Evolutionary conservation across 1,140 invertebrate species (phyloP), one percentile per base, ranked within the genome.

Genomic region (Condylostylus longicornis): DNA sequence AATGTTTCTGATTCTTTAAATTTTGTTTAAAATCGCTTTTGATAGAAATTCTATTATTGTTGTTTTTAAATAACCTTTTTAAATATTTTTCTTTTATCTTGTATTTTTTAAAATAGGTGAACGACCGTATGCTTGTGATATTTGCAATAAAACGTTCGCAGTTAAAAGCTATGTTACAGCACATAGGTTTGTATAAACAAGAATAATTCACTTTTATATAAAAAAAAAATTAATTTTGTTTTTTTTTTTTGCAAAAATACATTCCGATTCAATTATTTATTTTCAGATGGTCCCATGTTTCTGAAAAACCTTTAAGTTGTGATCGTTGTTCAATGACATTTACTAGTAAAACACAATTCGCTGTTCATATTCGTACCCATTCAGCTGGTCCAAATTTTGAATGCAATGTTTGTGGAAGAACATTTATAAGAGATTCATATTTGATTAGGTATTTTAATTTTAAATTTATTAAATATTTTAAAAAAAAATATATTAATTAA

Each of bases 111-210:
- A n/a, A n/a, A n/a, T n/a, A 66, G 65, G 65, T 46, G 75, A 78
- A 58, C 65, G 75, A 36, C 77, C 76, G 4, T 80, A 78, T 44
- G 70, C 72, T 36, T 80, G 77, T 63, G 75, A 80, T 61, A 75
- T 79, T 44, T 80, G 77, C 59, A 71, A 78, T 47, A 79, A 79
- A 58, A 65, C 74, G 46, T 82, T 82, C 56, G 75, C 79, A 13
- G 77, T 80, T 33, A 80, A 80, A 53, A 79, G 76, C 53, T 81
- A 82, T 48, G 73, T 81, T 30, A 76, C 74, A 28, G 76, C 77
- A 18, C 79, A 82, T 51, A 66, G 67, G 66, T 69, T 45, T 45
- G 41, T 41, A 23, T 22, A 20, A 1, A n/a, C 25, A 20, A 20
- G 7, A 9, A 28, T 23, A 10, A 35, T n/a, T 20, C 10, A 8